Evolutionary conservation across 2,888 invertebrate species (phyloP).

Genomic region (Leptopterna dolabrata): DNA sequence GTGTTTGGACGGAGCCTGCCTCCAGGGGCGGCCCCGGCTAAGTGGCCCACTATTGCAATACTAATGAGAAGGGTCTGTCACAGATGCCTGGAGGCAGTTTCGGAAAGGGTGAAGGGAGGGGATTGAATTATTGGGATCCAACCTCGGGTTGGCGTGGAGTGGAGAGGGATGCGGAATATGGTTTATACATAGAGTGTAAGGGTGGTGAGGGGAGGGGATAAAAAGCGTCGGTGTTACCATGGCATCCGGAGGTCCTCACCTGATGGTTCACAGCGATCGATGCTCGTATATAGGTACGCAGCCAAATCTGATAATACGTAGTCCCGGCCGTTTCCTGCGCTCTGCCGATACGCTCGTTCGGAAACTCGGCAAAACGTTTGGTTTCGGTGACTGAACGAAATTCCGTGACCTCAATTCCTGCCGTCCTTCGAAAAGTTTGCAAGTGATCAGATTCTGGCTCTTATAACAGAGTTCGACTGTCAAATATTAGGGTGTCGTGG

Average conservation of each 20-base stretch:
- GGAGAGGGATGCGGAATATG: too few species aligned
- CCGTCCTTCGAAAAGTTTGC: neutral
- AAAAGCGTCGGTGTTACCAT: slow-evolving; percentile 33
- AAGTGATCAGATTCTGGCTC: too few species aligned
- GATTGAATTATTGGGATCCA: slow-evolving; percentile 27
- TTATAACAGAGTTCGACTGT: too few species aligned
- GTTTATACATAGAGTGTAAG: too few species aligned
- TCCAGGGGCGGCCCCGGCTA: neutral
- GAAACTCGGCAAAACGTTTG: neutral
- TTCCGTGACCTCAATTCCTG: neutral
- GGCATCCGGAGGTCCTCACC: slow-evolving; percentile 26
- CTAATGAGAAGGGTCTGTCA: slow-evolving; percentile 38
- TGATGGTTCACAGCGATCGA: slow-evolving; percentile 30
- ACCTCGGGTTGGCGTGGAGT: neutral
- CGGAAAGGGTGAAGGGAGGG: neutral
- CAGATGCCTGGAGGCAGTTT: slow-evolving; percentile 39
- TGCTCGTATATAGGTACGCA: neutral
- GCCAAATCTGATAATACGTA: slow-evolving; percentile 33
- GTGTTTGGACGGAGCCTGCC: slow-evolving; percentile 1
- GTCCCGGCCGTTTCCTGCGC: neutral
- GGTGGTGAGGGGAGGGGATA: neutral
- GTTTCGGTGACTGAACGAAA: neutral
- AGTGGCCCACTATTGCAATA: slow-evolving; percentile 44
- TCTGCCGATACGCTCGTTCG: neutral
- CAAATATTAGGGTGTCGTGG: too few species aligned